A percentile compares a stretch with the other conserved stretches of the same genome.
Evolutionary conservation across 2,888 invertebrate genomes (phyloP).

Genomic region (Cephus spinipes): DNA sequence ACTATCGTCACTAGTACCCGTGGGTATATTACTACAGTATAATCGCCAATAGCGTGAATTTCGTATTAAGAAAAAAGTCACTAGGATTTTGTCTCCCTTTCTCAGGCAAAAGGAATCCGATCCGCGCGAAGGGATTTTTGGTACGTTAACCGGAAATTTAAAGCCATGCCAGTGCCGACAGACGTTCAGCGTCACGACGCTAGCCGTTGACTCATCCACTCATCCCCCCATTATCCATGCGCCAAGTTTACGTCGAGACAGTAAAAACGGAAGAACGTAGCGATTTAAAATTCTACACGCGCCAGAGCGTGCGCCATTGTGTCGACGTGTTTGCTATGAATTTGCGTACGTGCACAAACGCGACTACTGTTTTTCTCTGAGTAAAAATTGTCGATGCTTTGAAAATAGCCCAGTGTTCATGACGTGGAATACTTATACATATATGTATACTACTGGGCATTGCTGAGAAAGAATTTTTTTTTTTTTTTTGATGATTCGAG

Average conservation of each 20-base stretch:
- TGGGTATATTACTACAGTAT: too few species aligned
- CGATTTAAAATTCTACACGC: conserved; percentile 41
- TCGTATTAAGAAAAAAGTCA: too few species aligned
- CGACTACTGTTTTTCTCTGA: conserved; percentile 39
- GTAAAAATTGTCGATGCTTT: conserved; percentile 48
- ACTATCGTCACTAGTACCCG: too few species aligned
- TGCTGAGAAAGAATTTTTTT: neutral
- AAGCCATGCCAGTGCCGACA: neutral
- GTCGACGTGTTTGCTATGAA: conserved; percentile 50
- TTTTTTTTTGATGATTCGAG: neutral
- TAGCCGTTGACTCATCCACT: neutral
- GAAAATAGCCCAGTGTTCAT: conserved; percentile 38
- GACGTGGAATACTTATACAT: neutral
- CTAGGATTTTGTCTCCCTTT: neutral
- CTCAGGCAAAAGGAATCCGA: neutral
- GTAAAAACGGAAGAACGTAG: conserved; percentile 2
- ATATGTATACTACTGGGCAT: neutral
- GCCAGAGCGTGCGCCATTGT: conserved; percentile 43
- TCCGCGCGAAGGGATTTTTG: neutral
- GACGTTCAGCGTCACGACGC: neutral
- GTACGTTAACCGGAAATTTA: neutral
- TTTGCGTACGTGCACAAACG: conserved; percentile 59
- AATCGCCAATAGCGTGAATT: too few species aligned
- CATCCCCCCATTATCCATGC: neutral
- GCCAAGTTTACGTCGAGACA: conserved; percentile 13